Percentiles rank a stretch among this genome's conserved stretches.
Conservation (phyloP, 2,113 vertebrate species). For the Meles meles region DNA sequence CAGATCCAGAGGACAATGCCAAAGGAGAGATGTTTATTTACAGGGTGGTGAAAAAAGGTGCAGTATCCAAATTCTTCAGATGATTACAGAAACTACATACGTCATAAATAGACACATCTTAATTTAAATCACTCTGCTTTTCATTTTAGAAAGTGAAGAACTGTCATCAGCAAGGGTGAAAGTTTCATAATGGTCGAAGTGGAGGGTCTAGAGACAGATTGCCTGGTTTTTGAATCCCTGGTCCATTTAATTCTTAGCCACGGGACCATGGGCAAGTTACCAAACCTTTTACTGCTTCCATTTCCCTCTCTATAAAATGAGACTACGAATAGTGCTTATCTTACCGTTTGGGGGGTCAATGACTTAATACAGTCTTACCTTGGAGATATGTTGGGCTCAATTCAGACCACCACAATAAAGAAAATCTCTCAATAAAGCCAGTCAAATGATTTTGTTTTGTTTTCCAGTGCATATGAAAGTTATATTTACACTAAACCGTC, state of each 20-base stretch:
- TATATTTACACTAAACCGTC: neutral
- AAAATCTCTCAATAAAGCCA: neutral
- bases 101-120: neutral
- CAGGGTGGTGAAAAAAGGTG: neutral
- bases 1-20: neutral
- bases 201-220: neutral
- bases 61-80: neutral
- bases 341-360: neutral
- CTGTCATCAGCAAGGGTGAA: neutral
- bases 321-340: neutral
- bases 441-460: neutral
- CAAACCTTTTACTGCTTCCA: neutral
- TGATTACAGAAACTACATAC: neutral
- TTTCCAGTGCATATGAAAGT: neutral
- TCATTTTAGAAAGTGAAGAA: neutral
- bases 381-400: neutral
- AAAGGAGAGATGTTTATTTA: neutral
- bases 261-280: neutral
- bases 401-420: neutral
- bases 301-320: neutral
- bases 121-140: neutral
- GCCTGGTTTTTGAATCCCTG: neutral
- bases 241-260: neutral
- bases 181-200: neutral
- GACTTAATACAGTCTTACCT: neutral